Evolutionary conservation across 2,888 invertebrate genomes (phyloP).

Genomic region (Hipparchia sbordonii): DNA sequence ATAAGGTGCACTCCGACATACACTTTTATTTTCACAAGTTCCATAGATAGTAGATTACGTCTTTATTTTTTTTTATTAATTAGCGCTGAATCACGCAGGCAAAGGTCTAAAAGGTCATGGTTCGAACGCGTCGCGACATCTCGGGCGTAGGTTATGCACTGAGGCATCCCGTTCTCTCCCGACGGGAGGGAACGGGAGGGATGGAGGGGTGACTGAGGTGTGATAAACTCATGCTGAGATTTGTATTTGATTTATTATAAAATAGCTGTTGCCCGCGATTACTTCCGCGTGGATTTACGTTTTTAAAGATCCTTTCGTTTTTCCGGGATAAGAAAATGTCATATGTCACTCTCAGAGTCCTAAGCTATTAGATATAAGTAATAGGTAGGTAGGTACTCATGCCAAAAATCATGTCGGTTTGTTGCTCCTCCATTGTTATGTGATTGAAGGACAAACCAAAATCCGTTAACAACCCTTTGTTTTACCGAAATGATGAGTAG

Average conservation of each 20-base stretch:
- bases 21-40: conserved; percentile 8
- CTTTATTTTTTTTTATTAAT: conserved; percentile 9
- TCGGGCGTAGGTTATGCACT: conserved; percentile 63
- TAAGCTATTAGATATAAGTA: no score
- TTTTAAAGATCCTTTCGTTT: neutral
- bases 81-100: neutral
- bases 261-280: neutral
- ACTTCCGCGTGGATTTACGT: neutral
- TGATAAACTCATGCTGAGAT: conserved; percentile 34
- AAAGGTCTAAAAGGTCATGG: conserved; percentile 33
- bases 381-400: neutral
- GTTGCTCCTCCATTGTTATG: neutral
- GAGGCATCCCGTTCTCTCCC: conserved; percentile 53
- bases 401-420: neutral
- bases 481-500: no score
- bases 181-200: conserved; percentile 63
- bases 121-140: conserved; percentile 51
- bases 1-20: neutral
- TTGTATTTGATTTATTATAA: conserved; percentile 13
- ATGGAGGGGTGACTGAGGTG: conserved; percentile 47
- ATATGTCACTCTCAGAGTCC: neutral
- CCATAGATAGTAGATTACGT: neutral
- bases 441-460: neutral
- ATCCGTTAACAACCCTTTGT: no score
- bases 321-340: neutral